These are phyloP conservation scores for Ammodytes dubius DNA, from an alignment of 2,113 vertebrate species.

Conservation along the genomic window DNA sequence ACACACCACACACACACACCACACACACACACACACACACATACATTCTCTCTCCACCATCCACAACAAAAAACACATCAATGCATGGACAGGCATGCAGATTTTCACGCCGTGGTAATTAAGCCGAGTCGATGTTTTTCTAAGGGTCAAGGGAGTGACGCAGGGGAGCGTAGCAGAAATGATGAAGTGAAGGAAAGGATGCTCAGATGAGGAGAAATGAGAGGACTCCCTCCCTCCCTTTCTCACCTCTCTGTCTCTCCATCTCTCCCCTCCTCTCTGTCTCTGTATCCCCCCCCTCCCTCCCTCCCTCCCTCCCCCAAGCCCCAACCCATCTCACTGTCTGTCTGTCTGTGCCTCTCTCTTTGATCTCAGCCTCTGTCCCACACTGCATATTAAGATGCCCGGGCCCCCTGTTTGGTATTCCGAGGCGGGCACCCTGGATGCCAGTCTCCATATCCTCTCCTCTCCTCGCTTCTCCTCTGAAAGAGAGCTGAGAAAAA, in stretches of 20 bases:
- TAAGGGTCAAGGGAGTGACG: slow-evolving; percentile 74
- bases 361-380: slow-evolving; percentile 83
- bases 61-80: slow-evolving; percentile 42
- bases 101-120: slow-evolving; percentile 70
- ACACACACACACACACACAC: not conserved
- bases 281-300: slow-evolving; percentile 11
- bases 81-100: slow-evolving; percentile 38
- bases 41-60: slow-evolving; percentile 5
- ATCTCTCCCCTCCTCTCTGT: slow-evolving; percentile 49
- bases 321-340: slow-evolving; percentile 71
- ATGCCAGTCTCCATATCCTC: slow-evolving; percentile 85
- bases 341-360: slow-evolving; percentile 80
- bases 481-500: slow-evolving; percentile 73
- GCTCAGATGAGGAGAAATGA: slow-evolving; percentile 75
- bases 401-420: slow-evolving; percentile 81
- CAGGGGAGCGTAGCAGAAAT: slow-evolving; percentile 66
- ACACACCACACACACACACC: no score
- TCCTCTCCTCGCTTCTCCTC: slow-evolving; percentile 77
- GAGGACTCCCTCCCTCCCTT: slow-evolving; percentile 63
- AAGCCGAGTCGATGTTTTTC: slow-evolving; percentile 69
- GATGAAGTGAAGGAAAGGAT: slow-evolving; percentile 76
- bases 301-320: slow-evolving; percentile 38
- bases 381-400: slow-evolving; percentile 84
- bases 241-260: slow-evolving; percentile 55
- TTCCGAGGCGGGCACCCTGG: slow-evolving; percentile 76